A percentile compares a stretch with the other conserved stretches of the same genome.
Conservation (phyloP, 2,113 vertebrate species). For the Panthera leo region DNA sequence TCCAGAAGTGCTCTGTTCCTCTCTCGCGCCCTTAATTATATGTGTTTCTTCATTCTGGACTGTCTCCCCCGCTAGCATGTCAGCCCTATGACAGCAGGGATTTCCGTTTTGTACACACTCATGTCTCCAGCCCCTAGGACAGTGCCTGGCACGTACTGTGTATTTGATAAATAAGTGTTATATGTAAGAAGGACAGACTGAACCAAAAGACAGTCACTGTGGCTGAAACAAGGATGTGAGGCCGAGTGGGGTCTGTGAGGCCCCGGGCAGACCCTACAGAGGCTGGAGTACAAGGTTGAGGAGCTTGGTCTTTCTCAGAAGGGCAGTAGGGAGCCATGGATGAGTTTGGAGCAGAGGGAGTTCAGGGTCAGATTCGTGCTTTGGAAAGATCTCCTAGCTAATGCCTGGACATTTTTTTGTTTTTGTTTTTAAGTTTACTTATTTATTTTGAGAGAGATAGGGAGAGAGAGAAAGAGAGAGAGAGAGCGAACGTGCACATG, state of each 20-base stretch:
- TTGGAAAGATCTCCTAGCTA: neutral
- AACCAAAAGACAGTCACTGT: neutral
- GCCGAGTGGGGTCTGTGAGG: neutral
- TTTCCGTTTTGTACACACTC: neutral
- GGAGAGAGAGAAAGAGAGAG: too few species aligned
- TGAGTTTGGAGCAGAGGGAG: neutral
- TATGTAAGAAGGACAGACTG: neutral
- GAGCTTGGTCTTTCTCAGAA: neutral
- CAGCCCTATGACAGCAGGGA: neutral
- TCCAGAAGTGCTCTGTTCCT: neutral
- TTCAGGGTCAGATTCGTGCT: neutral
- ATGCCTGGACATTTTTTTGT: too few species aligned
- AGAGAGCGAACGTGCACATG: too few species aligned
- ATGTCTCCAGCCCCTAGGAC: neutral
- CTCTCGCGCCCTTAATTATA: fast-evolving
- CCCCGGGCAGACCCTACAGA: neutral
- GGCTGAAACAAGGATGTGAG: neutral
- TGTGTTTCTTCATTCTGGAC: neutral
- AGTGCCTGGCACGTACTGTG: neutral
- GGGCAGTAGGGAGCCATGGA: neutral
- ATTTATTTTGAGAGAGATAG: too few species aligned
- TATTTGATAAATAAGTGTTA: neutral
- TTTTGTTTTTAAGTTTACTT: too few species aligned
- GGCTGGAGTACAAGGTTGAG: neutral
- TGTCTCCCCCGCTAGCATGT: neutral